Conservation (phyloP, 1,140 invertebrate species). For the Luehdorfia chinensis region DNA sequence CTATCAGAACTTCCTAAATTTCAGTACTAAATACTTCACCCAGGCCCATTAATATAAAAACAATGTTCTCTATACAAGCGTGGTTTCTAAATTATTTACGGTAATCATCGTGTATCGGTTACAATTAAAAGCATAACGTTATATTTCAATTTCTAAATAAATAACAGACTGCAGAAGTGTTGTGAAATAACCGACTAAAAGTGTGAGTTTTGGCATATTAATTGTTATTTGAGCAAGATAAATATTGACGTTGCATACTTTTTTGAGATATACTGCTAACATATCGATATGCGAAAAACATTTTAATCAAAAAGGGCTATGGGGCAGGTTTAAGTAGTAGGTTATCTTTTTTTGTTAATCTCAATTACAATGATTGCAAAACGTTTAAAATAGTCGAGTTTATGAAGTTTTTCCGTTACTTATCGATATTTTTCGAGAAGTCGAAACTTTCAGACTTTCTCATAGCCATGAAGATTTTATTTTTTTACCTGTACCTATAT, state of each 20-base stretch:
- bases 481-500: no score
- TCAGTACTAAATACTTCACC: no score
- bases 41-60: no score
- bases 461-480: background rate
- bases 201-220: conserved; percentile 37
- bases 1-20: background rate
- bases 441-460: background rate
- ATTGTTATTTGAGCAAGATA: conserved; percentile 26
- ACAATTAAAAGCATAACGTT: background rate
- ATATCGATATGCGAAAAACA: no score
- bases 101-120: no score
- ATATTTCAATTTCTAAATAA: background rate
- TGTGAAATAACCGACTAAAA: conserved; percentile 29
- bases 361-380: background rate
- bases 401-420: no score
- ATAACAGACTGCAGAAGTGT: conserved; percentile 22
- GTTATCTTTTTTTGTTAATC: background rate
- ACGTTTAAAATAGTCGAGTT: no score
- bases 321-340: background rate
- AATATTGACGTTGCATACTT: background rate
- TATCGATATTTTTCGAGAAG: no score
- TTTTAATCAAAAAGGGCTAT: background rate
- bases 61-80: background rate
- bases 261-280: no score
- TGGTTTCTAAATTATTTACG: conserved; percentile 4